Base-by-base conservation (phyloP, 2,797 vertebrate species). In the Alexandromys oeconomus region DNA sequence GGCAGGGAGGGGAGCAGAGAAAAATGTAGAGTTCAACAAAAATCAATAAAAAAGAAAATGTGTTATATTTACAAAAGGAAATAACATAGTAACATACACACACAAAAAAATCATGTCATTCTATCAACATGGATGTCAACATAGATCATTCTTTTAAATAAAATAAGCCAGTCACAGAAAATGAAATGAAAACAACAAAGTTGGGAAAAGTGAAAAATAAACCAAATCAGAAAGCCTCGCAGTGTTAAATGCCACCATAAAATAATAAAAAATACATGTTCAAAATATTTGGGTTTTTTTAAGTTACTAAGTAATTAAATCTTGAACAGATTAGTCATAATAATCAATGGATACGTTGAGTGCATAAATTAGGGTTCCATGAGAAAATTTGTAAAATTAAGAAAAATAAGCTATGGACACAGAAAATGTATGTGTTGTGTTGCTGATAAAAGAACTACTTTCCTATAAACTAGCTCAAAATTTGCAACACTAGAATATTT, bases 231-330 rank as follows among this genome's bases (percentile, higher is more conserved):
- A 15, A 23, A 65, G 80, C 14, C 14, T 37, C 67, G 84, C 63
- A 57, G 57, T 54, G 48, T 48, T 63, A 79, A 9, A 82, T 69
- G 48, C 43, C 87, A 76, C 15, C 71, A 43, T 15, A 25, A 8
- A 25, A 8, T 80, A 37, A 37, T 6, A 37, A 89, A 84, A 92
- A 86, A 23, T 37, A 19, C 5, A 51, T 19, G 1, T 34, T n/a
- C 67, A 71, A 87, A 87, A 71, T 71, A 71, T 12, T 29, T 54
- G 48, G 34, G 14, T 80, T 61, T 73, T 91, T 21, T 77, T 88
- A 17, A 88, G 34, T 90, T 77, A 31, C 43, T 69, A 86, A 85
- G 7, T 93, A 92, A 51, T 92, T 67, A 96, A 93, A 86, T n/a
- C 7, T 87, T 74, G 2, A 93, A 54, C n/a, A 95, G 51, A 90